phyloP scores from a whole-genome alignment of 2,797 vertebrate species.

The Enteromius radiatus region DNA sequence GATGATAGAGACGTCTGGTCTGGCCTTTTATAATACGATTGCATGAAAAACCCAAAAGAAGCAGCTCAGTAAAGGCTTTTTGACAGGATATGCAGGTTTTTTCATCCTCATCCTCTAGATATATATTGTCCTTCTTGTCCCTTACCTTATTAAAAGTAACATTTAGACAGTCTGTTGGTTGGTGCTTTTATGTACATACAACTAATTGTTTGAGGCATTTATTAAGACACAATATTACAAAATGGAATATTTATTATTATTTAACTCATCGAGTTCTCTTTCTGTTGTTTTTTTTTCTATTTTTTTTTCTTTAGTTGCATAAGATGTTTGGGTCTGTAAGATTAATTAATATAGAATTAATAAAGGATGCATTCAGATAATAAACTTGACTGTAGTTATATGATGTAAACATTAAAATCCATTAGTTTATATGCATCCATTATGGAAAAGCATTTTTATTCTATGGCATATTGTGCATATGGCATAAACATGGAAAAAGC shows the following conservation, averaged over 20 bases:
- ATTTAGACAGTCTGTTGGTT: background rate
- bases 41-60: background rate
- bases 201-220: background rate
- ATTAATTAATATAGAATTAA: background rate
- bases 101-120: background rate
- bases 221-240: background rate
- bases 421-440: background rate
- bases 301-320: background rate
- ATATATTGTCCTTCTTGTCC: background rate
- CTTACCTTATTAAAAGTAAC: background rate
- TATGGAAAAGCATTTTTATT: background rate
- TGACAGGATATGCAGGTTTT: background rate
- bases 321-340: background rate
- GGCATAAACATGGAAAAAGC: background rate
- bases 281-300: background rate
- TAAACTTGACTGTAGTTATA: background rate
- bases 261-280: background rate
- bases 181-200: too few relatives aligned
- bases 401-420: background rate
- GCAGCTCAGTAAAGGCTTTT: background rate
- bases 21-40: constrained; percentile 24
- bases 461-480: background rate
- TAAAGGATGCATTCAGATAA: background rate
- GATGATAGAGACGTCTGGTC: constrained; percentile 26
- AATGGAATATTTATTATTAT: background rate